phyloP scores from a whole-genome alignment of 1,140 invertebrate genomes.

The Drosophila arizonae region DNA sequence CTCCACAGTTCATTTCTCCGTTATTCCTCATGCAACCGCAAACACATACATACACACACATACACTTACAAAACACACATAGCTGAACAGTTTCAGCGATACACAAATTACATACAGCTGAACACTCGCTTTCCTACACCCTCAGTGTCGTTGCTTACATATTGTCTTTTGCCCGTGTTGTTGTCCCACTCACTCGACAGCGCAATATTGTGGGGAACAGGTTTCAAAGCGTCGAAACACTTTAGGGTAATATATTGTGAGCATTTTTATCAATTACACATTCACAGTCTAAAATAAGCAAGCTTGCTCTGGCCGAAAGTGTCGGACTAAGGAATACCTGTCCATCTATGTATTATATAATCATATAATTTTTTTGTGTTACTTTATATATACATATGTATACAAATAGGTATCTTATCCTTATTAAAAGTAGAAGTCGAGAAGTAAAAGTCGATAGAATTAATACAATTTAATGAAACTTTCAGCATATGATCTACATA shows the following conservation, averaged over 20 bases:
- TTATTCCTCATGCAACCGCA: background rate
- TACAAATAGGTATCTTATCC: too few relatives aligned
- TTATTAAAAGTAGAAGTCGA: too few relatives aligned
- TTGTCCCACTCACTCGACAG: constrained; percentile 5
- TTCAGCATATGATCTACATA: too few relatives aligned
- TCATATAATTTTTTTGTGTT: too few relatives aligned
- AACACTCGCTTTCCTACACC: background rate
- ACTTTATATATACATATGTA: too few relatives aligned
- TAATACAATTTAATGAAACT: too few relatives aligned
- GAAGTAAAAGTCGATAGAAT: too few relatives aligned
- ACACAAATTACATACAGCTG: too few relatives aligned
- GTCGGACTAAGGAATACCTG: background rate
- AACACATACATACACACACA: background rate
- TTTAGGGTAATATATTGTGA: background rate
- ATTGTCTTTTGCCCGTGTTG: background rate
- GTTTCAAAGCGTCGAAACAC: constrained; percentile 7
- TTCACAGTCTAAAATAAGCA: constrained; percentile 6
- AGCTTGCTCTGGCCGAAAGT: background rate
- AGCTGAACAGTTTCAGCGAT: too few relatives aligned
- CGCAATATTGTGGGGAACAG: background rate
- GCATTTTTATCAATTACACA: constrained; percentile 15
- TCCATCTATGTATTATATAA: background rate
- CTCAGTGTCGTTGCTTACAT: background rate
- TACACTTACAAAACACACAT: too few relatives aligned
- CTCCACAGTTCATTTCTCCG: background rate